Conservation (phyloP, 2,888 invertebrate genomes). For the Callimorpha dominula region DNA sequence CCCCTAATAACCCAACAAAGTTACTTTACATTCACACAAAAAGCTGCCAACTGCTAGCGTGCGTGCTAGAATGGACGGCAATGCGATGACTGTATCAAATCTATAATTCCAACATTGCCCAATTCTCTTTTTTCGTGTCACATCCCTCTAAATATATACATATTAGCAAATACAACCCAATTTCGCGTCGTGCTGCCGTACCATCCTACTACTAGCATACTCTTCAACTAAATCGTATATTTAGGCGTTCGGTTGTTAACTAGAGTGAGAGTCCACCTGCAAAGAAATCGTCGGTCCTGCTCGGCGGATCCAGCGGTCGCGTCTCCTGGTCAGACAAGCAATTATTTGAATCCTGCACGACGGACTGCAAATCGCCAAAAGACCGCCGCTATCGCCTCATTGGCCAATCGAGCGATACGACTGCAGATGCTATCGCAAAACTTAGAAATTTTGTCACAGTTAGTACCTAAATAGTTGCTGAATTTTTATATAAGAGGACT, state of each 20-base stretch:
- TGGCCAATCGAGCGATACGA: slow-evolving; percentile 67
- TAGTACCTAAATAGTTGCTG: neutral
- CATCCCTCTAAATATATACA: neutral
- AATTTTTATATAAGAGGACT: too few species aligned
- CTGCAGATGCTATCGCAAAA: slow-evolving; percentile 71
- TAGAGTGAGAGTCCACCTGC: slow-evolving; percentile 73
- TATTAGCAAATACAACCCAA: neutral
- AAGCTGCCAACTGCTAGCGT: neutral
- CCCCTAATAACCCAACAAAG: neutral
- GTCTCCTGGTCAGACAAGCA: slow-evolving; percentile 34
- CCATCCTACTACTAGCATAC: neutral
- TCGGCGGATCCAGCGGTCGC: slow-evolving; percentile 51
- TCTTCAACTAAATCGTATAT: slow-evolving; percentile 44
- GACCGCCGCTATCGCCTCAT: slow-evolving; percentile 59
- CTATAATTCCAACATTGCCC: neutral
- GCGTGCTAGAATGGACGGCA: neutral
- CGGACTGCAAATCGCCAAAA: slow-evolving; percentile 23
- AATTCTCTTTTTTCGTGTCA: neutral
- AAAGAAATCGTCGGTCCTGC: slow-evolving; percentile 55
- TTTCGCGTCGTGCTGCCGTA: neutral
- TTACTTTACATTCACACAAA: neutral
- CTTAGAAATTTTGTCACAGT: slow-evolving; percentile 72
- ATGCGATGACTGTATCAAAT: neutral
- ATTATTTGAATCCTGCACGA: slow-evolving; percentile 27
- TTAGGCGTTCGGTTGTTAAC: slow-evolving; percentile 69